phyloP scores from a whole-genome alignment of 2,113 vertebrate species.

The Dicerorhinus sumatrensis region DNA sequence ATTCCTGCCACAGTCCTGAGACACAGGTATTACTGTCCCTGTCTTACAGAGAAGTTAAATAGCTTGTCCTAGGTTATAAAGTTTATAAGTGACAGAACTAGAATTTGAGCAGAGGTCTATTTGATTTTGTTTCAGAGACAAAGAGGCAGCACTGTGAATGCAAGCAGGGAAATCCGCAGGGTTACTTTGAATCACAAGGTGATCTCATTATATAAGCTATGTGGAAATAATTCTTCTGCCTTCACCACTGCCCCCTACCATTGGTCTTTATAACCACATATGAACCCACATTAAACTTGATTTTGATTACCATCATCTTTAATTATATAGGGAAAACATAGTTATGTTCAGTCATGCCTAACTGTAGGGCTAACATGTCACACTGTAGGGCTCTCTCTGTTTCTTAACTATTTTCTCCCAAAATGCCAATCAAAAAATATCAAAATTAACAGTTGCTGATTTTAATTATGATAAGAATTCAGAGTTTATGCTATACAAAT shows the following conservation, averaged over 20 bases:
- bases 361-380: neutral
- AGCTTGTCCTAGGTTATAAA: neutral
- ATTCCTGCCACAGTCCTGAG: neutral
- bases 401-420: slow-evolving; percentile 23
- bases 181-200: slow-evolving; percentile 1
- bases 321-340: neutral
- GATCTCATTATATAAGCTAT: neutral
- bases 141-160: neutral
- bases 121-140: neutral
- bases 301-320: slow-evolving; percentile 35
- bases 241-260: neutral
- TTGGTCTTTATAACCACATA: slow-evolving; percentile 19
- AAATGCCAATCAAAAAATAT: slow-evolving; percentile 43
- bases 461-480: slow-evolving; percentile 46
- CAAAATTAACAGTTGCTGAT: slow-evolving; percentile 12
- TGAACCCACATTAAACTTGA: slow-evolving; percentile 37
- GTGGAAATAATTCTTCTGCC: neutral
- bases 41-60: neutral
- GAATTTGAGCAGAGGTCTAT: neutral
- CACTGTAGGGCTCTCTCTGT: neutral
- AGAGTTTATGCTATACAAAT: neutral
- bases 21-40: neutral
- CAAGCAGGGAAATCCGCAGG: neutral
- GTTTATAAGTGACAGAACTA: neutral
- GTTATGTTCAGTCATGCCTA: slow-evolving; percentile 7